These are phyloP conservation scores for Oikopleura albicans DNA, from an alignment of 23 tunicate species.

Conservation along the genomic window DNA sequence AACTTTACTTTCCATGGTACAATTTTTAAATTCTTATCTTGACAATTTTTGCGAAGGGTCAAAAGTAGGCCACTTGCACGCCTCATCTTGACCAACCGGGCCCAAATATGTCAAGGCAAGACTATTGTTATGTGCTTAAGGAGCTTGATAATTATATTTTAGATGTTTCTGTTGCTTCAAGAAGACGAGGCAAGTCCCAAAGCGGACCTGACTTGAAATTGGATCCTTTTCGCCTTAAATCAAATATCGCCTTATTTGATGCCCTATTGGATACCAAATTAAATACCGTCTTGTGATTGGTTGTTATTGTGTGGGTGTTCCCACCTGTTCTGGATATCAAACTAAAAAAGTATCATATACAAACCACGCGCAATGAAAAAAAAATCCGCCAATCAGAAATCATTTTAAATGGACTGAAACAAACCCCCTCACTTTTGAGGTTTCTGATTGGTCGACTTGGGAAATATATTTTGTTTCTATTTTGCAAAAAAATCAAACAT, in stretches of 20 bases:
- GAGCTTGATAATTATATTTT: neutral
- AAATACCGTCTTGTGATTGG: neutral
- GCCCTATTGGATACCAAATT: neutral
- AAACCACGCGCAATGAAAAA: neutral
- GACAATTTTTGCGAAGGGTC: too few species aligned
- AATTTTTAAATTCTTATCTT: too few species aligned
- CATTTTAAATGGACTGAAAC: neutral
- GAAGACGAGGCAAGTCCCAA: neutral
- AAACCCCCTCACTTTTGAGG: neutral
- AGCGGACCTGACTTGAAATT: neutral
- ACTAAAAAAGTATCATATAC: neutral
- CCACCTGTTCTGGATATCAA: neutral
- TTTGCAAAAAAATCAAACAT: neutral
- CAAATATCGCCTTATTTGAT: too few species aligned
- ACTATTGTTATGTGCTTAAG: too few species aligned
- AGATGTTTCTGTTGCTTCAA: conserved; percentile 13
- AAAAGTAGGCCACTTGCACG: too few species aligned
- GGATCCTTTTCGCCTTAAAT: neutral
- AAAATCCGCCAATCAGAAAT: neutral
- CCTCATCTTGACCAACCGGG: too few species aligned
- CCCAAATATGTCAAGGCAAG: too few species aligned
- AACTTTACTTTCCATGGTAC: too few species aligned
- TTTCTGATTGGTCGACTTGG: neutral
- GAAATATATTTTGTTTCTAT: too few species aligned
- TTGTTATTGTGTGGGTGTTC: neutral